A percentile compares a stretch with the other conserved stretches of the same genome.
These are phyloP conservation scores for Reticulitermes lucifugus DNA, from an alignment of 2,888 invertebrate species.

Conservation along the genomic window DNA sequence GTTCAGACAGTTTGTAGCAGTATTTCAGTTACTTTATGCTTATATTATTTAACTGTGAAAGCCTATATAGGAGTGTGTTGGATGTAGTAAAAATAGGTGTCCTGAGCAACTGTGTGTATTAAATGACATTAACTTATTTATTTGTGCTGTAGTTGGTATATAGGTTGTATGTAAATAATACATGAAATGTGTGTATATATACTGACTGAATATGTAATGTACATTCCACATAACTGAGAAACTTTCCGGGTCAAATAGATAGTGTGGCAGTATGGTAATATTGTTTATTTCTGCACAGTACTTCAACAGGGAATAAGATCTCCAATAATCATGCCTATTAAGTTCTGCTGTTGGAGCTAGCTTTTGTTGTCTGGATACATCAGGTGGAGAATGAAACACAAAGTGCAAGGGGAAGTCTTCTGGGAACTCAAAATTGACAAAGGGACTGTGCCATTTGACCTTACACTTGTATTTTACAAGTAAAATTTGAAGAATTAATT, in stretches of 20 bases:
- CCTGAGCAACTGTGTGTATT: neutral
- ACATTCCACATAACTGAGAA: constrained; percentile 31
- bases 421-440: too few species aligned
- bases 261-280: neutral
- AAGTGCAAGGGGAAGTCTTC: too few species aligned
- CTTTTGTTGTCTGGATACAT: neutral
- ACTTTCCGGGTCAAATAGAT: constrained; percentile 40
- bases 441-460: too few species aligned
- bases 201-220: neutral
- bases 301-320: constrained; percentile 24
- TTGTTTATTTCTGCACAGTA: constrained; percentile 10
- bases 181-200: constrained; percentile 2
- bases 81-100: neutral
- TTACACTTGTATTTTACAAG: too few species aligned
- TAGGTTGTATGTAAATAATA: constrained; percentile 21
- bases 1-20: too few species aligned
- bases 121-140: constrained; percentile 41
- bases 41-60: too few species aligned
- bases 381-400: neutral
- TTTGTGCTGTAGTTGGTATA: neutral
- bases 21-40: too few species aligned
- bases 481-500: too few species aligned
- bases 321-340: neutral
- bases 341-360: neutral
- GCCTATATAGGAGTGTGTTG: too few species aligned